Evolutionary conservation across 2,113 vertebrate genomes (phyloP), one percentile per base, ranked within the genome.

Genomic region (Phocoena phocoena): DNA sequence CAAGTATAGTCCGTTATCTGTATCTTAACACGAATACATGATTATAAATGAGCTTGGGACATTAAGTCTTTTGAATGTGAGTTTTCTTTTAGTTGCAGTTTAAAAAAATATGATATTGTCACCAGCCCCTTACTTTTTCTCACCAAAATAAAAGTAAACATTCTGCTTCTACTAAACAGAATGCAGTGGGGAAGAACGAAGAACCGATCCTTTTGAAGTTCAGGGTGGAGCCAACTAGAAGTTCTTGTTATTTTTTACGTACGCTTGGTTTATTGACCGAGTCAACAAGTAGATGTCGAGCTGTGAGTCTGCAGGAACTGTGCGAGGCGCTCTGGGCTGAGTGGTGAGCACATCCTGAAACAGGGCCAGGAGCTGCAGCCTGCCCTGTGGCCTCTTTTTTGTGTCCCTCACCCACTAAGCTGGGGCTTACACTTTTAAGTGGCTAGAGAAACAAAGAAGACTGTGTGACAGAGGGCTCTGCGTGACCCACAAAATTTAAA

Each of bases 311-410:
- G 28, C 4, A 33, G n/a, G 23, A 23, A 0, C 36, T 31, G 7
- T 36, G n/a, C 25, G 38, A 2, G 68, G 33, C 12, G 36, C 41
- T 60, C 6, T 1, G 5, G 4, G 36, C 91, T 58, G 8, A 44
- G 8, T 6, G 44, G 41, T 81, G 36, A 28, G 8, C 1, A 0
- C 53, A 33, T 53, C 41, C 55, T 74, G 1, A 18, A 1, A 0
- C 3, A 4, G 31, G 58, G 2, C 26, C 73, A 12, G 31, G 58
- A 20, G 41, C 77, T 79, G 10, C 9, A 85, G 23, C 12, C 9
- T 11, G 18, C 8, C 12, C 20, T 6, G 5, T 6, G 9, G 62
- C 60, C 25, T 80, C 33, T n/a, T 47, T 47, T n/a, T 25, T 62
- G 1, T 71, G 2, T 23, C 33, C 17, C 21, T 6, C 33, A 28